Evolutionary conservation across 2,797 vertebrate species (phyloP).

Genomic region (Poecilia velifera): DNA sequence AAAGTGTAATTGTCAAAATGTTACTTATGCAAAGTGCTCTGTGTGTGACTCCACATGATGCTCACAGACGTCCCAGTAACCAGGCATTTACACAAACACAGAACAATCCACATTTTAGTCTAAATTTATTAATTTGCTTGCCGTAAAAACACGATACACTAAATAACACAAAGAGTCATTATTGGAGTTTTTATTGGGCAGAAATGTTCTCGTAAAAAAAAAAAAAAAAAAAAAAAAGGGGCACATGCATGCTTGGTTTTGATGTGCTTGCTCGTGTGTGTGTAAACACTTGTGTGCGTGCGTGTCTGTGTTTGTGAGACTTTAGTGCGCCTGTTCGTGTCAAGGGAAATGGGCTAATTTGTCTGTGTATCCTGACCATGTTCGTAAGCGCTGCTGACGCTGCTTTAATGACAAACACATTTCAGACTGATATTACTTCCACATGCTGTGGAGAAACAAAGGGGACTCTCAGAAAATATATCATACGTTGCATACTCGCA

Average conservation of each 20-base stretch:
- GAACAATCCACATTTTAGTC: constrained; percentile 34
- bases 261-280: constrained; percentile 21
- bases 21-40: constrained; percentile 40
- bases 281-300: neutral
- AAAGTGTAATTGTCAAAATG: constrained; percentile 52
- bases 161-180: constrained; percentile 40
- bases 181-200: constrained; percentile 28
- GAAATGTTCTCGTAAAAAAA: constrained; percentile 37
- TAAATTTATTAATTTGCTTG: constrained; percentile 36
- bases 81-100: constrained; percentile 15
- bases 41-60: constrained; percentile 52
- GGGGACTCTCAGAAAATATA: constrained; percentile 34
- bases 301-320: constrained; percentile 19
- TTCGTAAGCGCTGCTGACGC: constrained; percentile 70
- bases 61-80: constrained; percentile 20
- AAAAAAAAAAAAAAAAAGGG: constrained; percentile 11
- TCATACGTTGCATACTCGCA: constrained; percentile 41
- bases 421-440: constrained; percentile 73
- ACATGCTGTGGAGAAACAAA: constrained; percentile 54
- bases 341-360: constrained; percentile 79
- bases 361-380: constrained; percentile 79
- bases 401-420: constrained; percentile 78
- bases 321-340: constrained; percentile 33
- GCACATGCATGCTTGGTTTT: constrained; percentile 16
- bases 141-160: constrained; percentile 25